Evolutionary conservation across 1,140 invertebrate species (phyloP).

Genomic region (Pemphigus obesinymphae): DNA sequence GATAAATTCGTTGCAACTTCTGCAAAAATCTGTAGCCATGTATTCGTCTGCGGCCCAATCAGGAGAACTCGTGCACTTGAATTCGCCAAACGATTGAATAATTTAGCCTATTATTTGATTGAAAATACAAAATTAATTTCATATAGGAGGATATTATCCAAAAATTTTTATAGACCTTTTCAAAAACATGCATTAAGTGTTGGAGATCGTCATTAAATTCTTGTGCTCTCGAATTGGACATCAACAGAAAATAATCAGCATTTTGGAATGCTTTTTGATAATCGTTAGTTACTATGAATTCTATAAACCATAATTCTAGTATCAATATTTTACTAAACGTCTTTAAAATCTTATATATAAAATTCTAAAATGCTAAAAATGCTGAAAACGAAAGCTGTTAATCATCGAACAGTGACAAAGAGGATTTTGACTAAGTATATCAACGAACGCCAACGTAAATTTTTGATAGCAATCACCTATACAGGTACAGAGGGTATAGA

Average conservation of each 20-base stretch:
- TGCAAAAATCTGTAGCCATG: slow-evolving; percentile 22
- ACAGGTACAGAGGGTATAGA: too few relatives aligned
- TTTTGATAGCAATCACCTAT: background rate
- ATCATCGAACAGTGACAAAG: background rate
- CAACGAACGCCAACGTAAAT: background rate
- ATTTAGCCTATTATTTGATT: background rate
- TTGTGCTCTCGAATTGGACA: background rate
- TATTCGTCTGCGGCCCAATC: background rate
- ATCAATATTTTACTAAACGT: too few relatives aligned
- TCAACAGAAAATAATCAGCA: background rate
- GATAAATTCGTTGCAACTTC: background rate
- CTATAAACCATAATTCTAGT: background rate
- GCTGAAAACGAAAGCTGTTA: background rate
- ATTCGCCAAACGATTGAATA: background rate
- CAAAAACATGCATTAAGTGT: background rate
- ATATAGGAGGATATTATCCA: background rate
- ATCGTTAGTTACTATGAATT: background rate
- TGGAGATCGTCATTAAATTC: background rate
- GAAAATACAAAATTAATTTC: too few relatives aligned
- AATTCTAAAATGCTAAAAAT: background rate
- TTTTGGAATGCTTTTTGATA: background rate
- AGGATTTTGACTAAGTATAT: background rate
- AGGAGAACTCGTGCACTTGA: background rate
- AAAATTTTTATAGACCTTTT: background rate
- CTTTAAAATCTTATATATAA: too few relatives aligned